Evolutionary conservation across 2,888 invertebrate species (phyloP), one percentile per base, ranked within the genome.

Genomic region (Dasysyrphus tricinctus): DNA sequence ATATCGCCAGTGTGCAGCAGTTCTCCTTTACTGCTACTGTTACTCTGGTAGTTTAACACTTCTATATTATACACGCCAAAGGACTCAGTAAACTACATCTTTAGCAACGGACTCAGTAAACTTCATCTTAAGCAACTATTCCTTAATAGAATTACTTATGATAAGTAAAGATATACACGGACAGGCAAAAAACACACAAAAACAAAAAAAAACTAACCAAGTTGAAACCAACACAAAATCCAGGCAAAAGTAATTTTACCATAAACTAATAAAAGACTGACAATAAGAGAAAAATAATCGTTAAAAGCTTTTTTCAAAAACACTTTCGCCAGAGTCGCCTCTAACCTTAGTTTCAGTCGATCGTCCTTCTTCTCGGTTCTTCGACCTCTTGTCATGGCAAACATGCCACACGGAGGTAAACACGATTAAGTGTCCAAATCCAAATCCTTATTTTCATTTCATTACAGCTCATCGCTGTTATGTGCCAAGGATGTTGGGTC

Each of bases 181-280:
- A 54, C 44, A 56, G 37, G 51, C 14, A n/a, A n/a, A n/a, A n/a
- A 24, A 4, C 44, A 32, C 51, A 49, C 19, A 24, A 8, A 61
- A 59, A 42, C 7, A n/a, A 29, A 11, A 56, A 72, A 61, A 39
- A 7, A 4, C n/a, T 14, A 37, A 49, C 9, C 2, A 44, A 42
- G 29, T 12, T 44, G 5, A 63, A 24, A 39, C 24, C 11, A 32
- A 75, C 24, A 74, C 67, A 54, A 74, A 78, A 74, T 70, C 73
- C 63, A 67, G 69, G 61, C 74, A 81, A 86, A 86, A 72, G 81
- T 82, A 82, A 82, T 82, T 81, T 86, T 79, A 80, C 86, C 86
- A 86, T 82, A 86, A 86, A 81, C 86, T 75, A 86, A 86, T 86
- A 86, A 81, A 82, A 86, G 81, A 86, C 81, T 81, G 81, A 65